A percentile compares a stretch with the other conserved stretches of the same genome.
Evolutionary conservation across 2,797 vertebrate genomes (phyloP).

Genomic region (Urosaurus nigricauda): DNA sequence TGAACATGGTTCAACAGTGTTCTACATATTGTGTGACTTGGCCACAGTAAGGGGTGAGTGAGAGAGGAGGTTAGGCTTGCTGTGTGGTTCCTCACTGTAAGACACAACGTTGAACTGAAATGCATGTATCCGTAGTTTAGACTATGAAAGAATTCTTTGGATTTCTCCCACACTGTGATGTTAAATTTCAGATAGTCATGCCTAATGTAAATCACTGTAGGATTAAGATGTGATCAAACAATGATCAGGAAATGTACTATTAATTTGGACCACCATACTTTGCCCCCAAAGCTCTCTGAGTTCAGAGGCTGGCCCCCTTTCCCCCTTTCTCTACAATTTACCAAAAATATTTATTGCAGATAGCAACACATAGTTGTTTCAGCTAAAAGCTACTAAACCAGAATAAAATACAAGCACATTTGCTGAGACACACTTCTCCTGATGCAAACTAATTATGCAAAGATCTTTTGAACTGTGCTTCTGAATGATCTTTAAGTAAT

Average conservation of each 20-base stretch:
- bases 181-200: not conserved
- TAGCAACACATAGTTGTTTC: slow-evolving; percentile 18
- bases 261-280: not conserved
- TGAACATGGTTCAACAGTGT: not conserved
- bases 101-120: not conserved
- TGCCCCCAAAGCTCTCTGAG: not conserved
- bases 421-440: slow-evolving; percentile 12
- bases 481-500: slow-evolving; percentile 30
- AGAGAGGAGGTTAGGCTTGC: not conserved
- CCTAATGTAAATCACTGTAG: not conserved
- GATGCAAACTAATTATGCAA: slow-evolving; percentile 39
- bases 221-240: not conserved
- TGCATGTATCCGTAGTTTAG: not conserved
- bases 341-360: slow-evolving; percentile 32
- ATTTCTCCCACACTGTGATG: not conserved
- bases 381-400: slow-evolving; percentile 22
- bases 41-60: not conserved
- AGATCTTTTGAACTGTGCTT: slow-evolving; percentile 34
- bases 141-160: not conserved
- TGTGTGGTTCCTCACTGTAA: not conserved
- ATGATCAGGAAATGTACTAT: slow-evolving; percentile 15
- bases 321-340: slow-evolving; percentile 25
- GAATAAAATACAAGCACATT: slow-evolving; percentile 26
- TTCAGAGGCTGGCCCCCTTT: not conserved
- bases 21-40: not conserved